phyloP scores from a whole-genome alignment of 2,797 vertebrate species.

The Geotrypetes seraphini region DNA sequence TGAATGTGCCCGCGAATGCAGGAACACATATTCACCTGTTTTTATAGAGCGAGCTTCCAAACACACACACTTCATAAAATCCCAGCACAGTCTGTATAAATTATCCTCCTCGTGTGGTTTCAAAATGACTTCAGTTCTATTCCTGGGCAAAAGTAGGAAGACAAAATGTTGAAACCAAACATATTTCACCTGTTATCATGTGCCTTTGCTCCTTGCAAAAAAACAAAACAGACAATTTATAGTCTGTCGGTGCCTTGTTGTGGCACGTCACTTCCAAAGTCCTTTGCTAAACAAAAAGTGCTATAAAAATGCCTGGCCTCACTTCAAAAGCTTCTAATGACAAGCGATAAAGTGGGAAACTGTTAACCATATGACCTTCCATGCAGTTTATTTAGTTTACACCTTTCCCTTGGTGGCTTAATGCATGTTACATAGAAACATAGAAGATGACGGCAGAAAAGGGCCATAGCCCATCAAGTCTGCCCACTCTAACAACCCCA shows the following conservation, averaged over 20 bases:
- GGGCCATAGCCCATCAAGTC: too few relatives aligned
- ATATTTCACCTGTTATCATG: slow-evolving; percentile 47
- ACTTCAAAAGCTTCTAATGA: slow-evolving; percentile 48
- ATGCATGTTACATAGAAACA: too few relatives aligned
- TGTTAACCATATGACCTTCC: slow-evolving; percentile 48
- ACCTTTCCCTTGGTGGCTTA: too few relatives aligned
- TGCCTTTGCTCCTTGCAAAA: slow-evolving; percentile 46
- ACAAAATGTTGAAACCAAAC: slow-evolving; percentile 33
- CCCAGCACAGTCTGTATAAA: too few relatives aligned
- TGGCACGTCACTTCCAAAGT: slow-evolving; percentile 43
- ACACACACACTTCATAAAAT: too few relatives aligned
- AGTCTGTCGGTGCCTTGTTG: slow-evolving; percentile 31
- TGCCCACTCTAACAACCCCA: too few relatives aligned
- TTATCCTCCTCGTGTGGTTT: slow-evolving; percentile 42
- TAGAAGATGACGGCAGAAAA: too few relatives aligned
- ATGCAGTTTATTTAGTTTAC: too few relatives aligned
- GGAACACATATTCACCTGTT: too few relatives aligned
- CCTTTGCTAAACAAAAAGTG: slow-evolving; percentile 45
- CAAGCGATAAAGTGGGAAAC: slow-evolving; percentile 53
- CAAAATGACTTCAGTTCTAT: slow-evolving; percentile 44
- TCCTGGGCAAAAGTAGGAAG: slow-evolving; percentile 45
- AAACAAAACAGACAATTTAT: slow-evolving; percentile 62
- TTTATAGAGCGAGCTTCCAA: too few relatives aligned
- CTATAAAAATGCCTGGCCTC: slow-evolving; percentile 54
- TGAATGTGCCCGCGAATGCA: too few relatives aligned